Base-by-base conservation (phyloP, 2,113 vertebrate genomes). In the Hemiprocne comata region DNA sequence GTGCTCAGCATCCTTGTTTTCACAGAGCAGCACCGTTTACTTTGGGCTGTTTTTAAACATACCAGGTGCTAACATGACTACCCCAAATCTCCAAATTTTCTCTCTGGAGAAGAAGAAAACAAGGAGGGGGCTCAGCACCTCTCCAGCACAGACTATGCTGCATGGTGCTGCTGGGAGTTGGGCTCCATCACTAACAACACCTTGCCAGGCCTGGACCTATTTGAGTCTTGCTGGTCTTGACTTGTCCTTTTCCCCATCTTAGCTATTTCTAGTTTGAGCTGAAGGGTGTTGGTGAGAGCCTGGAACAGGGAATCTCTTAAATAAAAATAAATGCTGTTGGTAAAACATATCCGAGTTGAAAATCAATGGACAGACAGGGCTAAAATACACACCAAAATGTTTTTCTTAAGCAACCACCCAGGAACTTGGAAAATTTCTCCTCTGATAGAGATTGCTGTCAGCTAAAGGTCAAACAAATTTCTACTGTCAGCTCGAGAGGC, bases 131-230 rank as follows among this genome's bases (percentile, higher is more conserved):
- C 51, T 89, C 76, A 66, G 75, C 36, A 40, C 74, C 77, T 9
- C 26, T 66, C 33, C 36, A 40, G 86, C 44, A 51, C 36, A 8
- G 48, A 13, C 31, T 67, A n/a, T n/a, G n/a, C n/a, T n/a, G n/a
- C n/a, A n/a, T n/a, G n/a, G 70, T 13, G 78, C 81, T 62, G 74
- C 34, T 42, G 61, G 5, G 1, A 29, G n/a, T 28, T 71, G 34
- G 26, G 67, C 33, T 66, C 34, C 9, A 1, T 73, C 0, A 0
- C n/a, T 70, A 7, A 5, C n/a, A 70, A 2, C 0, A 0, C 24
- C 1, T 26, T 80, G 55, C 78, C 76, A 76, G 69, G 34, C n/a
- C 23, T 57, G 76, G 57, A 14, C 36, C 57, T 23, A 10, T n/a
- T 5, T n/a, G 87, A 4, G 0, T 38, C 4, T 40, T 42, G 69